Conservation (phyloP, 2,888 invertebrate species). For the Stomorhina lunata region DNA sequence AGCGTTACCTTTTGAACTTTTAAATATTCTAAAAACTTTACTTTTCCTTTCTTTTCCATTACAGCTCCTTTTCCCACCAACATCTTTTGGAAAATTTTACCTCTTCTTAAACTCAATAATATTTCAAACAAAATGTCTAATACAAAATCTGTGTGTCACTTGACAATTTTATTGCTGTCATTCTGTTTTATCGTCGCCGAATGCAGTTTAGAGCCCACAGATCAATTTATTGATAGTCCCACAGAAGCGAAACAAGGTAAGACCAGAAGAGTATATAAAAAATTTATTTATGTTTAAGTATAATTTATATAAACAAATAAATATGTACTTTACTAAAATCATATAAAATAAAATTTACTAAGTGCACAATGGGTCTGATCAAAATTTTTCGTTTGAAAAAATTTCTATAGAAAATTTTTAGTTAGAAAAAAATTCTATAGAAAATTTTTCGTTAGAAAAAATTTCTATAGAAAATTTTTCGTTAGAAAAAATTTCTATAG, state of each 20-base stretch:
- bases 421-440: too few species aligned
- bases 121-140: slow-evolving; percentile 62
- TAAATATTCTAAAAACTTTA: not conserved
- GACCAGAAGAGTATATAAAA: slow-evolving; percentile 61
- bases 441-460: too few species aligned
- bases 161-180: slow-evolving; percentile 71
- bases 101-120: not conserved
- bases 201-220: slow-evolving; percentile 69
- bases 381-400: too few species aligned
- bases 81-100: slow-evolving; percentile 7
- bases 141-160: slow-evolving; percentile 64
- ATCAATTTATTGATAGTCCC: slow-evolving; percentile 70
- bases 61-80: slow-evolving; percentile 9
- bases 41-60: slow-evolving; percentile 28
- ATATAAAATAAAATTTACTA: too few species aligned
- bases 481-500: too few species aligned
- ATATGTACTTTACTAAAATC: too few species aligned
- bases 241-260: slow-evolving; percentile 67
- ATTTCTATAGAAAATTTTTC: too few species aligned
- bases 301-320: not conserved
- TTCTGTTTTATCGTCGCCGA: slow-evolving; percentile 69
- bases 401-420: too few species aligned
- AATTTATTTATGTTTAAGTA: not conserved
- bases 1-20: not conserved
- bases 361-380: too few species aligned